phyloP scores from a whole-genome alignment of 2,888 invertebrate genomes.

The Drosophila nr. fundita region DNA sequence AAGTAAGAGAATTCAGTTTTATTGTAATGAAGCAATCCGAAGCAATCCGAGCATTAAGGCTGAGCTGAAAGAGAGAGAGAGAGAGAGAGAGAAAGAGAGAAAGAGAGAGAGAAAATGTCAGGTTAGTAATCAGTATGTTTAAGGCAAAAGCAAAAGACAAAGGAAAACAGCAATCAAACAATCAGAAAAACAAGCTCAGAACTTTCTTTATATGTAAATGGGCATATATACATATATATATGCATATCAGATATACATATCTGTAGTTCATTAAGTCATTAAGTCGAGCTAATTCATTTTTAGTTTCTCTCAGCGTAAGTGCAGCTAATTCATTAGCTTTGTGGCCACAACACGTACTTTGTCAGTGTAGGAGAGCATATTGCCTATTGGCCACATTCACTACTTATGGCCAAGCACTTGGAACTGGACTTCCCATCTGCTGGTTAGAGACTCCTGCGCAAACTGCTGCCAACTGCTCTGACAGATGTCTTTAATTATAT shows the following conservation, averaged over 20 bases:
- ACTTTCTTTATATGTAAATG: background rate
- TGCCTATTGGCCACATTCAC: constrained; percentile 20
- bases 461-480: constrained; percentile 33
- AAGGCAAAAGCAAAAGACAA: background rate
- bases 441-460: background rate
- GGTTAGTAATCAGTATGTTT: background rate
- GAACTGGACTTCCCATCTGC: background rate
- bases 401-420: constrained; percentile 35
- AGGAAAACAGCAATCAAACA: background rate
- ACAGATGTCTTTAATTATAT: constrained; percentile 32
- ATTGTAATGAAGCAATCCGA: background rate
- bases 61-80: background rate
- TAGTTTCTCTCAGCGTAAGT: constrained; percentile 34
- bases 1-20: background rate
- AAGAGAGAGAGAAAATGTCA: background rate
- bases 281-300: background rate
- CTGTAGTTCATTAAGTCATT: background rate
- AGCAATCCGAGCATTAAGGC: background rate
- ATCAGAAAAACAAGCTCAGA: background rate
- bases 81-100: background rate
- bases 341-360: constrained; percentile 28
- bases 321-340: constrained; percentile 20
- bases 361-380: constrained; percentile 10
- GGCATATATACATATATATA: background rate
- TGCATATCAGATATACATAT: background rate